These are phyloP conservation scores for Drosophila mercatorum DNA, from an alignment of 2,888 invertebrate species.

Conservation along the genomic window DNA sequence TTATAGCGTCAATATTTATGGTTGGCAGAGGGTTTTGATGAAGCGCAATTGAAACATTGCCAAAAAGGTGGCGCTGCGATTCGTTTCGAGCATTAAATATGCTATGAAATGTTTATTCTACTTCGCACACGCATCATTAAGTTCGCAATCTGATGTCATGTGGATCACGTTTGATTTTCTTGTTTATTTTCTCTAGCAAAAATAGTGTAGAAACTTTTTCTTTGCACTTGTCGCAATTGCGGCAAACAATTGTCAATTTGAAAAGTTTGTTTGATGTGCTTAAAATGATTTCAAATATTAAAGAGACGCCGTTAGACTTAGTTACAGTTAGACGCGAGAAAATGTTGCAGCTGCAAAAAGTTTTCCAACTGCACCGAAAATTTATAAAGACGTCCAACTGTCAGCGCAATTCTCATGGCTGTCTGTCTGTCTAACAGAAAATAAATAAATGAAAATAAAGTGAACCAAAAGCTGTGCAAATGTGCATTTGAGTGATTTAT, in stretches of 20 bases:
- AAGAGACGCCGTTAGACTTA: not conserved
- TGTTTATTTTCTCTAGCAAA: not conserved
- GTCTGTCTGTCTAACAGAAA: slow-evolving; percentile 54
- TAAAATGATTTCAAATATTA: slow-evolving; percentile 11
- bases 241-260: slow-evolving; percentile 11
- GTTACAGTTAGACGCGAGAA: slow-evolving; percentile 17
- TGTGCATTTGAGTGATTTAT: slow-evolving; percentile 28
- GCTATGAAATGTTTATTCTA: slow-evolving; percentile 21
- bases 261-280: slow-evolving; percentile 44
- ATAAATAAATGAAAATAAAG: slow-evolving; percentile 15
- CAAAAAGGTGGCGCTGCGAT: slow-evolving; percentile 42
- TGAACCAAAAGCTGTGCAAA: slow-evolving; percentile 27
- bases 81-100: slow-evolving; percentile 46
- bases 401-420: slow-evolving; percentile 53
- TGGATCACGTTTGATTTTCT: not conserved
- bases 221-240: not conserved
- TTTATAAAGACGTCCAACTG: slow-evolving; percentile 59
- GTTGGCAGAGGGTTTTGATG: slow-evolving; percentile 6
- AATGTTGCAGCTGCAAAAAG: slow-evolving; percentile 50
- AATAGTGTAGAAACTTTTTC: not conserved
- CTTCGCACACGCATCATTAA: slow-evolving; percentile 29
- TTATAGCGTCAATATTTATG: slow-evolving; percentile 29
- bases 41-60: slow-evolving; percentile 50
- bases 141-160: slow-evolving; percentile 20
- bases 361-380: slow-evolving; percentile 47